A percentile compares a stretch with the other conserved stretches of the same genome.
Conservation (phyloP, 2,113 vertebrate genomes). For the Nyctereutes procyonoides region DNA sequence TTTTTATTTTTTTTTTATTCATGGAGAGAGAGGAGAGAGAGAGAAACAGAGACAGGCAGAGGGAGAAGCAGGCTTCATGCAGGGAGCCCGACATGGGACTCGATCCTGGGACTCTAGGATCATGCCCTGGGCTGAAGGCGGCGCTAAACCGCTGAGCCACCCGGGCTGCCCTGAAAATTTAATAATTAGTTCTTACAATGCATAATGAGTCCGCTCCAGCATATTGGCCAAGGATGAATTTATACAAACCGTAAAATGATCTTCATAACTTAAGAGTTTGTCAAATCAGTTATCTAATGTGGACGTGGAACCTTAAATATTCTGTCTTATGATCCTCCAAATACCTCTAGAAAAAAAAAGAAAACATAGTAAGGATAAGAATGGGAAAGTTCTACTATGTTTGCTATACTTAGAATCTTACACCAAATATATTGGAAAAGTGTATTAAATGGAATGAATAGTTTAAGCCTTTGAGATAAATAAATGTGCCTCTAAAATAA, state of each 20-base stretch:
- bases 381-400: background rate
- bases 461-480: constrained; percentile 28
- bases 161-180: background rate
- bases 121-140: too few species aligned
- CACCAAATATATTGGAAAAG: background rate
- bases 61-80: too few species aligned
- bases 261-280: background rate
- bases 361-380: background rate
- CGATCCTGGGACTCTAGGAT: too few species aligned
- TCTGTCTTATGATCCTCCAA: background rate
- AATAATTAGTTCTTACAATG: background rate
- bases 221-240: background rate
- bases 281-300: background rate
- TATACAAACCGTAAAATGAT: background rate
- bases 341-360: background rate
- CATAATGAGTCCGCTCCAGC: background rate
- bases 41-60: too few species aligned
- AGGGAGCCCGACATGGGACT: too few species aligned
- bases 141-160: too few species aligned
- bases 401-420: background rate
- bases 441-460: background rate
- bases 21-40: too few species aligned
- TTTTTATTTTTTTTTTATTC: too few species aligned
- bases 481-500: background rate
- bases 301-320: background rate